Conservation (phyloP, 2,888 invertebrate species). For the Scaptomyza caliginosa region DNA sequence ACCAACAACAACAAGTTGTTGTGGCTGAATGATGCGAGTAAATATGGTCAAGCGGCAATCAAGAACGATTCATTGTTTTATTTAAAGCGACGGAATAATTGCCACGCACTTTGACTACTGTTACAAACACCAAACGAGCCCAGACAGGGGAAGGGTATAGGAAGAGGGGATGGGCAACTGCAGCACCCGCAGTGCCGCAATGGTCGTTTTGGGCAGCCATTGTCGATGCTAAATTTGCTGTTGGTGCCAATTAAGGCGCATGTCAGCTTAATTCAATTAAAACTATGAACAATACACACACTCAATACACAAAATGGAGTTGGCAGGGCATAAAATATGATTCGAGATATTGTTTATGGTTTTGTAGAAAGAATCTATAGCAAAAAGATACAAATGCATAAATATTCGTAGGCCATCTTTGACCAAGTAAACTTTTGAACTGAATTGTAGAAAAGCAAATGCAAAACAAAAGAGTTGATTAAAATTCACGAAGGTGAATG, state of each 20-base stretch:
- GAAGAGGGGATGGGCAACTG: background rate
- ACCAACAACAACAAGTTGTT: conserved; percentile 27
- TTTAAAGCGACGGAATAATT: conserved; percentile 77
- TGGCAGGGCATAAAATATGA: conserved; percentile 6
- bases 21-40: conserved; percentile 28
- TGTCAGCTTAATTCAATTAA: conserved; percentile 67
- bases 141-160: background rate
- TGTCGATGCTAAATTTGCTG: conserved; percentile 46
- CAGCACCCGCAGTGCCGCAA: conserved; percentile 61
- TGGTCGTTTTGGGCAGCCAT: conserved; percentile 51
- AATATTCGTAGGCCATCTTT: too few species aligned
- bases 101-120: conserved; percentile 78
- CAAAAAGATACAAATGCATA: too few species aligned
- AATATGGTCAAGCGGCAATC: conserved; percentile 58
- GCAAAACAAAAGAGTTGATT: too few species aligned
- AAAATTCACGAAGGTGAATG: too few species aligned
- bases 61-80: conserved; percentile 78
- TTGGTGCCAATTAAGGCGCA: conserved; percentile 69
- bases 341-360: background rate
- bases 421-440: too few species aligned
- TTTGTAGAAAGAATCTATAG: background rate
- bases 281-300: conserved; percentile 27
- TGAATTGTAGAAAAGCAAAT: too few species aligned
- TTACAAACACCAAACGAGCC: conserved; percentile 21
- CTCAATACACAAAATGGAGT: conserved; percentile 43